Conservation (phyloP, 2,888 invertebrate species). For the Adineta ricciae region DNA sequence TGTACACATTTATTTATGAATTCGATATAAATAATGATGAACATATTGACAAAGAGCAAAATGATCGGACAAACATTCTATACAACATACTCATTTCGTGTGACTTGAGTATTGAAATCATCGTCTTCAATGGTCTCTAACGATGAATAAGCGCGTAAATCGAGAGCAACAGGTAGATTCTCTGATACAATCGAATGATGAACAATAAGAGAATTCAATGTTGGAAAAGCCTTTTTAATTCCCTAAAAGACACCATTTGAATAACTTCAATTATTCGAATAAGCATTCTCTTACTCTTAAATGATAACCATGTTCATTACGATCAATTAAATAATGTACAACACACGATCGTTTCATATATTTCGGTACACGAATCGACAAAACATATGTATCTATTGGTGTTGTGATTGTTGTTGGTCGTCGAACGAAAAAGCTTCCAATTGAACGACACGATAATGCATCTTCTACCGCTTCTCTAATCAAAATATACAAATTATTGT, state of each 20-base stretch:
- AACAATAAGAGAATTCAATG: slow-evolving; percentile 1
- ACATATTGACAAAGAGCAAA: not conserved
- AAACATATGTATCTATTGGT: slow-evolving; percentile 2
- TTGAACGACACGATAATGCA: not conserved
- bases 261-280: not conserved
- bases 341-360: slow-evolving; percentile 22
- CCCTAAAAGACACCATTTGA: not conserved
- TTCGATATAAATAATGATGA: no score
- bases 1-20: no score
- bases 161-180: not conserved
- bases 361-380: slow-evolving; percentile 30
- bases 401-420: not conserved
- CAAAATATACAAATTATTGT: not conserved
- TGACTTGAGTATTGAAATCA: not conserved
- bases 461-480: slow-evolving; percentile 3
- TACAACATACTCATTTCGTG: not conserved
- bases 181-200: slow-evolving; percentile 15
- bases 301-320: not conserved
- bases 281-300: not conserved
- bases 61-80: not conserved
- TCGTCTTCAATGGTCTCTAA: not conserved
- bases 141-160: not conserved
- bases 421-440: slow-evolving; percentile 8
- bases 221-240: not conserved
- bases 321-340: slow-evolving; percentile 25